A percentile compares a stretch with the other conserved stretches of the same genome.
phyloP scores from a whole-genome alignment of 23 tunicate species.

The Trididemnum clinides region DNA sequence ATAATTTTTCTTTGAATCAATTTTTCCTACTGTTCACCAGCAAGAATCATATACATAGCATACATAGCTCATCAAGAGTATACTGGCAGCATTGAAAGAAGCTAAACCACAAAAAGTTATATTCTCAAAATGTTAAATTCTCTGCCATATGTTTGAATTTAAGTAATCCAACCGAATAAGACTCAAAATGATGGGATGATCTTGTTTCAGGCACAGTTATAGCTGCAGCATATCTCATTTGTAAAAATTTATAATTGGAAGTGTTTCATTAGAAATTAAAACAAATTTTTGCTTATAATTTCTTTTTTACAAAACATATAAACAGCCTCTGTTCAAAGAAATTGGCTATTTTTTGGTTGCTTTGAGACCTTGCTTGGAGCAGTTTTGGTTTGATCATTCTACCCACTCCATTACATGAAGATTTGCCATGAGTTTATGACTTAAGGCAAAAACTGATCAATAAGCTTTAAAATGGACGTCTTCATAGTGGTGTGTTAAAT shows the following conservation, averaged over 20 bases:
- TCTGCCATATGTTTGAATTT: not conserved
- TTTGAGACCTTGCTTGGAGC: slow-evolving; percentile 5
- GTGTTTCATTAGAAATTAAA: not conserved
- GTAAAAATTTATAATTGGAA: not conserved
- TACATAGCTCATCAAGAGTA: too few relatives aligned
- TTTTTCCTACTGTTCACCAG: too few relatives aligned
- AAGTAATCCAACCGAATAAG: not conserved
- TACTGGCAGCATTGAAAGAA: too few relatives aligned
- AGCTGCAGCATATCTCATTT: not conserved
- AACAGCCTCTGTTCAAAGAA: slow-evolving; percentile 20
- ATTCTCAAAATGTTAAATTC: not conserved
- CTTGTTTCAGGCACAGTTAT: not conserved
- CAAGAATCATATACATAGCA: too few relatives aligned
- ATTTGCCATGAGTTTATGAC: slow-evolving; percentile 43
- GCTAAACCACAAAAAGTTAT: not conserved
- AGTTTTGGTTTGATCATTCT: slow-evolving; percentile 18
- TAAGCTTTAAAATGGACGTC: slow-evolving; percentile 15
- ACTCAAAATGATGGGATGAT: slow-evolving; percentile 7
- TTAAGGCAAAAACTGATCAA: slow-evolving; percentile 44
- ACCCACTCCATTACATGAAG: slow-evolving; percentile 36
- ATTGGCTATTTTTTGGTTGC: slow-evolving; percentile 5
- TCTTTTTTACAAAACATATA: not conserved
- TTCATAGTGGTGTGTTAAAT: slow-evolving; percentile 11
- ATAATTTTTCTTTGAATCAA: too few relatives aligned
- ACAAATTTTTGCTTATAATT: not conserved